A percentile compares a stretch with the other conserved stretches of the same genome.
Evolutionary conservation across 2,113 vertebrate species (phyloP).

Genomic region (Hoplias malabaricus): DNA sequence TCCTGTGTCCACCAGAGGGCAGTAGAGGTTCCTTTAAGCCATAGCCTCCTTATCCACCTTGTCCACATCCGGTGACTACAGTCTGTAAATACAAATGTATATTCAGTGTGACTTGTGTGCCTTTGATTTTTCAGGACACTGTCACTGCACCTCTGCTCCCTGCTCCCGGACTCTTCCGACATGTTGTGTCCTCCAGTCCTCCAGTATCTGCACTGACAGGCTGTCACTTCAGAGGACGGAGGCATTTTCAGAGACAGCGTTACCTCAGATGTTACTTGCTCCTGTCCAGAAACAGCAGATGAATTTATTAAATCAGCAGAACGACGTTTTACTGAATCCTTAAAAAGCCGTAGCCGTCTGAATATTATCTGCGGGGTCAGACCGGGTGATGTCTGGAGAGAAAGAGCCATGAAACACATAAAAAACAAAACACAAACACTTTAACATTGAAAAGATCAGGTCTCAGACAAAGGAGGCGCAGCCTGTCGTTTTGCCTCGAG

Average conservation of each 20-base stretch:
- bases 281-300: not conserved
- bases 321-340: not conserved
- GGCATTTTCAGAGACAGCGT: too few species aligned
- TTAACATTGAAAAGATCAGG: not conserved
- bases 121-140: too few species aligned
- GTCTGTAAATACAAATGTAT: too few species aligned
- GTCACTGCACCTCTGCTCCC: too few species aligned
- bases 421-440: not conserved
- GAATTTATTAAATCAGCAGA: not conserved
- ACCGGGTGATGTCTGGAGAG: not conserved
- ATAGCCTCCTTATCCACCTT: too few species aligned
- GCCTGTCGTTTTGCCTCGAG: not conserved
- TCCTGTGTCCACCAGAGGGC: conserved; percentile 29
- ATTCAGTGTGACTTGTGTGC: too few species aligned
- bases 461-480: not conserved
- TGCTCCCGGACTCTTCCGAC: not conserved
- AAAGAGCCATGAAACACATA: not conserved
- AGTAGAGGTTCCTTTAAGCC: too few species aligned
- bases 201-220: not conserved
- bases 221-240: not conserved
- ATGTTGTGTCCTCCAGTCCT: not conserved
- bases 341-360: not conserved
- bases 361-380: too few species aligned
- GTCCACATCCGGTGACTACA: too few species aligned
- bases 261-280: not conserved